phyloP scores from a whole-genome alignment of 2,113 vertebrate genomes.

The Elachura formosa region DNA sequence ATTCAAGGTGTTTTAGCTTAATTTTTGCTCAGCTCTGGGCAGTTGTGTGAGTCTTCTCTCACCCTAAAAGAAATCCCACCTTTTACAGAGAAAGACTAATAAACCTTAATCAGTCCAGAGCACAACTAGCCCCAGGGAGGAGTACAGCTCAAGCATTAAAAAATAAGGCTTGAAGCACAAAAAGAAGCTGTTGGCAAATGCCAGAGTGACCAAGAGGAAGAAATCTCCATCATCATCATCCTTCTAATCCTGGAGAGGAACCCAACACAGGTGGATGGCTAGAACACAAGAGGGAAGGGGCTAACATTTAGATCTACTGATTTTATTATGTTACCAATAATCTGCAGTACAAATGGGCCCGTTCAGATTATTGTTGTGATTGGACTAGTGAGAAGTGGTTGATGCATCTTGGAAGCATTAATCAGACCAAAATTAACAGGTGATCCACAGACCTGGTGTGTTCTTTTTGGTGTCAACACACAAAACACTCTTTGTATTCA shows the following conservation, averaged over 20 bases:
- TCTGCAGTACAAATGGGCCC: not conserved
- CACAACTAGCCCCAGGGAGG: fast-evolving
- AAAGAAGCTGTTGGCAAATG: not conserved
- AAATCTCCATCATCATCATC: not conserved
- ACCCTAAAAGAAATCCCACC: not conserved
- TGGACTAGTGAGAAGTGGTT: not conserved
- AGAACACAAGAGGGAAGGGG: not conserved
- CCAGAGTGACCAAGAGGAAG: not conserved
- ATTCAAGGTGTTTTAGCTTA: not conserved
- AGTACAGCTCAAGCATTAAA: not conserved
- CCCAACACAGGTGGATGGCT: fast-evolving
- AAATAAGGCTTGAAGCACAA: not conserved
- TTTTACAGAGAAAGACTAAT: not conserved
- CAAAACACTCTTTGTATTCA: fast-evolving
- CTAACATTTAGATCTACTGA: fast-evolving
- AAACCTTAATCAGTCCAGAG: not conserved
- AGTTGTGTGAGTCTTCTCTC: not conserved
- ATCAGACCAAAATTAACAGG: not conserved
- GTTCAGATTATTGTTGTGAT: not conserved
- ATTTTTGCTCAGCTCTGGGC: not conserved
- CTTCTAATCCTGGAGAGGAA: not conserved
- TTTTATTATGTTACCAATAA: not conserved
- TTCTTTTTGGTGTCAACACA: not conserved
- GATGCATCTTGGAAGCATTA: not conserved
- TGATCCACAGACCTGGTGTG: fast-evolving